Conservation (phyloP, 2,888 invertebrate genomes). For the Mantis religiosa region DNA sequence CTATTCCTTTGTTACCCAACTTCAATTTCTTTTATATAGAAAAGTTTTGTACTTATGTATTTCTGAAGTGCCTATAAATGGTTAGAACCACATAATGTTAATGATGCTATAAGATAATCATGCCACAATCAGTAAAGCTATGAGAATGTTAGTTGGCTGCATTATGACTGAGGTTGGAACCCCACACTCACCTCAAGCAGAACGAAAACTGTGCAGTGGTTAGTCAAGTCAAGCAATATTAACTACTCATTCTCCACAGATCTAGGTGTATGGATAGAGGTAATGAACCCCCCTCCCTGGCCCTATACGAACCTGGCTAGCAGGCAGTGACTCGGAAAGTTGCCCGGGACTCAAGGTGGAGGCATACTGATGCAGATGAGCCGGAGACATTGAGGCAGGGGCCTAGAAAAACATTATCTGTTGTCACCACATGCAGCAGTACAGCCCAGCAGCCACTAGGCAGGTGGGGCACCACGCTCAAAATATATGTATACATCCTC, state of each 20-base stretch:
- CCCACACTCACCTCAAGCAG: neutral
- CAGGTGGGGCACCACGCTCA: neutral
- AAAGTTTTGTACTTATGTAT: too few relatives aligned
- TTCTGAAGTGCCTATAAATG: too few relatives aligned
- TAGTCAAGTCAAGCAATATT: neutral
- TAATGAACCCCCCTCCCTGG: neutral
- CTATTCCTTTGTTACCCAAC: too few relatives aligned
- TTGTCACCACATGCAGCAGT: conserved; percentile 12
- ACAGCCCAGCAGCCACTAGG: neutral
- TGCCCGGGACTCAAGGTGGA: conserved; percentile 53
- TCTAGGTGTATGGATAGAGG: neutral
- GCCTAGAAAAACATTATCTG: conserved; percentile 59
- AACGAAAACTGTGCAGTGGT: neutral
- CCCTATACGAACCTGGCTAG: conserved; percentile 65
- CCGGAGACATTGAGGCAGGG: conserved; percentile 87
- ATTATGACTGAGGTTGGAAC: neutral
- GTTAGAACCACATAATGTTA: too few relatives aligned
- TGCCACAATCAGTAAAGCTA: neutral
- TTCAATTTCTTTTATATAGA: too few relatives aligned
- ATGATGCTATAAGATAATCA: too few relatives aligned
- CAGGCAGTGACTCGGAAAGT: conserved; percentile 72
- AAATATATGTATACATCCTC: too few relatives aligned
- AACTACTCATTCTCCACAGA: neutral
- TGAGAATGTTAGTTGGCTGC: neutral
- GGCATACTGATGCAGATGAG: conserved; percentile 73